phyloP scores from a whole-genome alignment of 2,888 invertebrate species.

The Nezara viridula region DNA sequence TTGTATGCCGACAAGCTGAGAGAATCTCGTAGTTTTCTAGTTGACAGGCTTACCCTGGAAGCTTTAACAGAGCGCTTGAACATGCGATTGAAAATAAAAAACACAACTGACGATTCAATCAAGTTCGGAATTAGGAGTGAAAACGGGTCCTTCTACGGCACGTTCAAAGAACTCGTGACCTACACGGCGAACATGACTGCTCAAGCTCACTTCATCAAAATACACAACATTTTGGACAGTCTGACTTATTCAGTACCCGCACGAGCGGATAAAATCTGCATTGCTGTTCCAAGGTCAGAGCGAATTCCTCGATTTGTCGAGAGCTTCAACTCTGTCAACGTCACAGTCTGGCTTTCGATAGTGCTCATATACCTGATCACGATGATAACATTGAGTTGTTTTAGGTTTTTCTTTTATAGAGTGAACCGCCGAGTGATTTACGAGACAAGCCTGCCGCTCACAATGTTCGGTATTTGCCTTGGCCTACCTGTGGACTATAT shows the following conservation, averaged over 20 bases:
- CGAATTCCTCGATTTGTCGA: background rate
- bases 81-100: background rate
- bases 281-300: background rate
- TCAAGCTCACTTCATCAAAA: background rate
- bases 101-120: background rate
- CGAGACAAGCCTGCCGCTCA: background rate
- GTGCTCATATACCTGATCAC: background rate
- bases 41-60: background rate
- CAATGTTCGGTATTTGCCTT: background rate
- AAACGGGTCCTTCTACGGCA: background rate
- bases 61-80: background rate
- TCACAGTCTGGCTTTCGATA: background rate
- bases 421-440: background rate
- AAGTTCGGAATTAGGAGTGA: background rate
- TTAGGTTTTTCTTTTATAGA: background rate
- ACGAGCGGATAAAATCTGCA: slow-evolving; percentile 33
- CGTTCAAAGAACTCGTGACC: background rate
- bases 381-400: background rate
- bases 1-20: background rate
- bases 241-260: background rate
- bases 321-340: slow-evolving; percentile 6
- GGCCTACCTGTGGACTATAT: background rate
- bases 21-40: background rate
- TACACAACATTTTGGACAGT: background rate
- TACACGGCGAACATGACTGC: background rate